Percentiles rank a stretch among this genome's conserved stretches.
Conservation (phyloP, 2,797 vertebrate species). For the Setipinna tenuifilis region DNA sequence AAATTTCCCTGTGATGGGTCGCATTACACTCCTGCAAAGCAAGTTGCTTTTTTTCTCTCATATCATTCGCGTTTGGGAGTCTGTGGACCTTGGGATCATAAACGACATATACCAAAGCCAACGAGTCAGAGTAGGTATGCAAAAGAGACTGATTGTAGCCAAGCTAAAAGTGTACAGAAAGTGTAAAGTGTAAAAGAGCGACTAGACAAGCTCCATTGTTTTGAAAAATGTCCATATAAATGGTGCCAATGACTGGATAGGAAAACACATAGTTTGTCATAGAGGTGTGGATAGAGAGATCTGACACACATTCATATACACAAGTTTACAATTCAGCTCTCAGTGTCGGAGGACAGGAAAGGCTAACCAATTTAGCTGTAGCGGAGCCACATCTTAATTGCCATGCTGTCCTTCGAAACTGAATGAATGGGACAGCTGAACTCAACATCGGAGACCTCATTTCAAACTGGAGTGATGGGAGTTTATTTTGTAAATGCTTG, state of each 20-base stretch:
- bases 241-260: constrained; percentile 1
- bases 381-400: neutral
- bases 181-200: neutral
- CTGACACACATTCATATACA: neutral
- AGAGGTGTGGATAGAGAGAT: neutral
- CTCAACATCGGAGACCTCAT: neutral
- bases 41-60: neutral
- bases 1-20: neutral
- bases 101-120: constrained; percentile 9
- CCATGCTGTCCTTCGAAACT: neutral
- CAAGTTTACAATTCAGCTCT: constrained; percentile 2
- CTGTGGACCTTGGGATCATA: neutral
- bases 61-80: neutral
- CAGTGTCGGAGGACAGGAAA: neutral
- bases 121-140: neutral
- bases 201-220: neutral
- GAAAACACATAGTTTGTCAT: neutral
- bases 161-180: neutral
- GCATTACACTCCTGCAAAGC: neutral
- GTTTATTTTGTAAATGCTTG: neutral
- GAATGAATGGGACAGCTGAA: neutral
- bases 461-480: neutral
- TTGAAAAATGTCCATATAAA: neutral
- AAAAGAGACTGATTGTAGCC: constrained; percentile 5
- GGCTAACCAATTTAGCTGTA: neutral